A percentile compares a stretch with the other conserved stretches of the same genome.
phyloP scores from a whole-genome alignment of 1,140 invertebrate species.

The Campoletis sonorensis region DNA sequence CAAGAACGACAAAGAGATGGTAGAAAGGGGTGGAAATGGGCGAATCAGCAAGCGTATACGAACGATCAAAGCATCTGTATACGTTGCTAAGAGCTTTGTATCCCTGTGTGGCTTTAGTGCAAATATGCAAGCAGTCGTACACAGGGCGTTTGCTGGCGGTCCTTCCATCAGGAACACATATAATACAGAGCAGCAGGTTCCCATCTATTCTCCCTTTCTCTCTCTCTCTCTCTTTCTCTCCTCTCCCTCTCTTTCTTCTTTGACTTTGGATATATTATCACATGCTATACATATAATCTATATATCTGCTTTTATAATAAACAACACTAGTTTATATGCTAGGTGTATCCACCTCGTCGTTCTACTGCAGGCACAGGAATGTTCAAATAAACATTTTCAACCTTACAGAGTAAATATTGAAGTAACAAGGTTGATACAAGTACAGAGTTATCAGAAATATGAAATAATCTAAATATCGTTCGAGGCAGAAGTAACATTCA shows the following conservation, averaged over 20 bases:
- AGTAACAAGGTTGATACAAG: too few species aligned
- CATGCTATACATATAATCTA: background rate
- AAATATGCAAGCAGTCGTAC: conserved; percentile 48
- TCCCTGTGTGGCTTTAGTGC: conserved; percentile 37
- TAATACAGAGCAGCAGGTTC: background rate
- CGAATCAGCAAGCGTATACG: background rate
- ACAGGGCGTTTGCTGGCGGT: conserved; percentile 22
- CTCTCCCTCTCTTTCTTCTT: background rate
- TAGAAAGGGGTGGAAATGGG: conserved; percentile 1
- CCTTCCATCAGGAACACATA: conserved; percentile 6
- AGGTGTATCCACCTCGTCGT: background rate
- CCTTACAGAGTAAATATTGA: too few species aligned
- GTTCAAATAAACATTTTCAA: too few species aligned
- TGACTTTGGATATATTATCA: background rate
- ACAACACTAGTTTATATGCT: background rate
- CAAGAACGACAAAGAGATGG: conserved; percentile 14
- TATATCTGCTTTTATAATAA: background rate
- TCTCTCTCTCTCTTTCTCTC: background rate
- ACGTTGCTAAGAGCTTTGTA: conserved; percentile 39
- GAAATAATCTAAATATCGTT: too few species aligned
- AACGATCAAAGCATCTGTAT: conserved; percentile 33
- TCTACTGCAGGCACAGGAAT: too few species aligned
- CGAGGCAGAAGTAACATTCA: too few species aligned
- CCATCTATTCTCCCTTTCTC: background rate
- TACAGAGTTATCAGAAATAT: too few species aligned